These are phyloP conservation scores for Scaptomyza cyrtandrae DNA, from an alignment of 2,888 invertebrate genomes.

Conservation along the genomic window DNA sequence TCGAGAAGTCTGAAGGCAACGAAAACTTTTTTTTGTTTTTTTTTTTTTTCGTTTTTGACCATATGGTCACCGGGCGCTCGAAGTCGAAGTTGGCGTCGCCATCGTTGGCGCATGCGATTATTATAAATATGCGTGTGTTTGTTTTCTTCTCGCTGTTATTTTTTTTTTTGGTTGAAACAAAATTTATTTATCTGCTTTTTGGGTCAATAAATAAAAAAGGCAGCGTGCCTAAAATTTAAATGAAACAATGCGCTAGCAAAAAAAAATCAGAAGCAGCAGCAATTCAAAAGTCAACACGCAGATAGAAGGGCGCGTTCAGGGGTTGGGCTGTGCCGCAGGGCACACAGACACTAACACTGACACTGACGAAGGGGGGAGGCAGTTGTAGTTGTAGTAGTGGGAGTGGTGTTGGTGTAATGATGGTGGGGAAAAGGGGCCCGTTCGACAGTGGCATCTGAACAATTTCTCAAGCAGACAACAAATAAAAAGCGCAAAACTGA, in stretches of 20 bases:
- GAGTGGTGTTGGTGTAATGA: not conserved
- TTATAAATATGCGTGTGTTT: slow-evolving; percentile 64
- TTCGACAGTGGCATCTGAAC: slow-evolving; percentile 67
- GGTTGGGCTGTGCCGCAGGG: slow-evolving; percentile 41
- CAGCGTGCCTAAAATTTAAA: slow-evolving; percentile 77
- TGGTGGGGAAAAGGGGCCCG: slow-evolving; percentile 4
- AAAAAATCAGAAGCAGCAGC: not conserved
- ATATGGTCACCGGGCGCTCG: slow-evolving; percentile 48
- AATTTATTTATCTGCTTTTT: slow-evolving; percentile 76
- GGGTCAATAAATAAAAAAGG: slow-evolving; percentile 72
- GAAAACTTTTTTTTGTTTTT: slow-evolving; percentile 15
- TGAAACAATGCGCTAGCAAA: slow-evolving; percentile 62
- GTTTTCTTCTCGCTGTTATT: slow-evolving; percentile 23
- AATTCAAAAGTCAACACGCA: slow-evolving; percentile 12
- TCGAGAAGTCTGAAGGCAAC: slow-evolving; percentile 49
- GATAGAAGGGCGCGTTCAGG: slow-evolving; percentile 60
- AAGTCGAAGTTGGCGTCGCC: slow-evolving; percentile 21
- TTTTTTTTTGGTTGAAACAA: slow-evolving; percentile 49
- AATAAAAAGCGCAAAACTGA: slow-evolving; percentile 60
- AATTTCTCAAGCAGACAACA: slow-evolving; percentile 74
- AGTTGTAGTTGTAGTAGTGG: not conserved
- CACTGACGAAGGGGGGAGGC: not conserved
- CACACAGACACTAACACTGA: not conserved
- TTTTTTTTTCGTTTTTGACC: too few relatives aligned
- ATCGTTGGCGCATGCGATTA: slow-evolving; percentile 71